phyloP scores from a whole-genome alignment of 2,797 vertebrate species.

The Phalanger gymnotis region DNA sequence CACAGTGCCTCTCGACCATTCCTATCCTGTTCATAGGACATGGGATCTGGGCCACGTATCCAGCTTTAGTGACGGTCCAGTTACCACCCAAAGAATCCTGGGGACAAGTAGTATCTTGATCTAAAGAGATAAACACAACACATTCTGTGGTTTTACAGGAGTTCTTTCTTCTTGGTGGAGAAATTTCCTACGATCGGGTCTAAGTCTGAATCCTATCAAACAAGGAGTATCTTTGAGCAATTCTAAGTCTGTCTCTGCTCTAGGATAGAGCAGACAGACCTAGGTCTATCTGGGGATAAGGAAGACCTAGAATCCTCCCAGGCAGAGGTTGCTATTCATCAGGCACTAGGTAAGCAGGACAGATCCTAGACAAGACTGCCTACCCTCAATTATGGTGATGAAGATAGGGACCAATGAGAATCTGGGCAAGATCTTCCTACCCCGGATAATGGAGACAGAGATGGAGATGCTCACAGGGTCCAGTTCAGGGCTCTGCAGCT shows the following conservation, averaged over 20 bases:
- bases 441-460: slow-evolving; percentile 61
- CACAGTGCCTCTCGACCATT: slow-evolving; percentile 65
- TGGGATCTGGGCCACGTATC: slow-evolving; percentile 60
- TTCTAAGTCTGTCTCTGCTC: background rate
- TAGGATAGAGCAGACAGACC: background rate
- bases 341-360: background rate
- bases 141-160: background rate
- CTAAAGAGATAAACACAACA: slow-evolving; percentile 52
- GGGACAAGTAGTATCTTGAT: slow-evolving; percentile 70
- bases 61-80: slow-evolving; percentile 79
- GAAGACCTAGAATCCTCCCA: background rate
- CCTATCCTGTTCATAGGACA: slow-evolving; percentile 66
- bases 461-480: slow-evolving; percentile 31
- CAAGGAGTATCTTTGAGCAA: background rate
- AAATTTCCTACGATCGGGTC: background rate
- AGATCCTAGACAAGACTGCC: background rate
- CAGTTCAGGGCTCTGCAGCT: slow-evolving; percentile 56
- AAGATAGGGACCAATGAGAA: background rate
- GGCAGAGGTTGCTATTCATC: background rate
- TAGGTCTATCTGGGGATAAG: background rate
- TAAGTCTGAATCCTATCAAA: rapidly evolving
- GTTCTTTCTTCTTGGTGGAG: background rate
- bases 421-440: slow-evolving; percentile 2
- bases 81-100: background rate
- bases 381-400: background rate